A percentile compares a stretch with the other conserved stretches of the same genome.
These are phyloP conservation scores for Chunga burmeisteri DNA, from an alignment of 2,113 vertebrate genomes.

Conservation along the genomic window DNA sequence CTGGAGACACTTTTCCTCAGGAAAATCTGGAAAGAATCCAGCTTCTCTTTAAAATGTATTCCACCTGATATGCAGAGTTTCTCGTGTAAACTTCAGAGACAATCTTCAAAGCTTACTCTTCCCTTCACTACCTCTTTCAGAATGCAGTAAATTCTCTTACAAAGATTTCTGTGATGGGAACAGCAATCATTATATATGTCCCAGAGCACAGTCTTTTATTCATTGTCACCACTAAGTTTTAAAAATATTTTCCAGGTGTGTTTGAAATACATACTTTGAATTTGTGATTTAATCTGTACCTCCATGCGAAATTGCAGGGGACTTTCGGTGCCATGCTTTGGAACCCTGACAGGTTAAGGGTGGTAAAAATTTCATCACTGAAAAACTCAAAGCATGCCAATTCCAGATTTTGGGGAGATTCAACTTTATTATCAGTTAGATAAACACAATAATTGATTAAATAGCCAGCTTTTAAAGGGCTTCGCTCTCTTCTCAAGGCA, in stretches of 20 bases:
- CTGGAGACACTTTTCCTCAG: background rate
- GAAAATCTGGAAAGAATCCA: background rate
- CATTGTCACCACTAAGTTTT: background rate
- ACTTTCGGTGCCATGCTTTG: background rate
- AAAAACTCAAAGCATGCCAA: background rate
- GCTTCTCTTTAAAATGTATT: background rate
- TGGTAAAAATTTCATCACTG: background rate
- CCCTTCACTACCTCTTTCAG: background rate
- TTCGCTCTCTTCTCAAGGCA: background rate
- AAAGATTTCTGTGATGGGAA: background rate
- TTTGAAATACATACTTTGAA: background rate
- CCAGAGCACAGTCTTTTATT: background rate
- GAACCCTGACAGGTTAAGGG: background rate
- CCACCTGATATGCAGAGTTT: background rate
- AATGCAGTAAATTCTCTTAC: background rate
- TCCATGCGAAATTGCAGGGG: background rate
- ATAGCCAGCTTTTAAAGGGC: background rate
- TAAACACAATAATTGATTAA: background rate
- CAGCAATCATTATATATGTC: background rate
- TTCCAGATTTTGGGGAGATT: background rate
- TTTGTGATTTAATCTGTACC: background rate
- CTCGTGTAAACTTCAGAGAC: background rate
- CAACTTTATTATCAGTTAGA: background rate
- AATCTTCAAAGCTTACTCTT: background rate
- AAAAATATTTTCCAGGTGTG: background rate